Conservation (phyloP, 2,797 vertebrate species). For the Melanotaenia trifasciata region DNA sequence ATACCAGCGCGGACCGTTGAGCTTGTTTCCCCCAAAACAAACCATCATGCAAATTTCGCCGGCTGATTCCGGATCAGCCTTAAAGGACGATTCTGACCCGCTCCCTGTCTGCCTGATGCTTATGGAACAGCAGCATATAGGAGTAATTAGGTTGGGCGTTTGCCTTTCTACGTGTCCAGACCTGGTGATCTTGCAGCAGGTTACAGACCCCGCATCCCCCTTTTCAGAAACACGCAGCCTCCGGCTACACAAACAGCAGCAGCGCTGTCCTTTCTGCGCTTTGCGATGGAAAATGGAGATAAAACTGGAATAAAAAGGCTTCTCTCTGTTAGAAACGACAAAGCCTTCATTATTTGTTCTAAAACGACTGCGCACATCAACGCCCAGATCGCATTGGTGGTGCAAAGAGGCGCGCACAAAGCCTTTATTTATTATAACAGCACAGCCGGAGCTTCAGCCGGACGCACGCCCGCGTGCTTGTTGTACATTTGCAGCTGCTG, state of each 20-base stretch:
- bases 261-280: constrained; percentile 9
- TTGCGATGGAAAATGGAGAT: not conserved
- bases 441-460: constrained; percentile 43
- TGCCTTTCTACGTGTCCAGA: constrained; percentile 49
- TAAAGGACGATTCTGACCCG: not conserved
- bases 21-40: constrained; percentile 57
- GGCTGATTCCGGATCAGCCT: constrained; percentile 15
- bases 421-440: constrained; percentile 9
- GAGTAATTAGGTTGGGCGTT: constrained; percentile 11
- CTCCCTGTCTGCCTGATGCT: not conserved
- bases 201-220: constrained; percentile 42
- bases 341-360: constrained; percentile 34
- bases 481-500: constrained; percentile 58
- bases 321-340: constrained; percentile 19
- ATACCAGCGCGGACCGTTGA: constrained; percentile 20
- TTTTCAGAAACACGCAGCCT: constrained; percentile 17
- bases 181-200: constrained; percentile 45
- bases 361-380: not conserved
- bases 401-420: constrained; percentile 14
- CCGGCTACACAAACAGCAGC: constrained; percentile 4
- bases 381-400: not conserved
- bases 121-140: constrained; percentile 5
- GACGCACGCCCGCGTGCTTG: constrained; percentile 35
- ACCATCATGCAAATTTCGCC: constrained; percentile 47
- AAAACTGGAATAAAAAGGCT: constrained; percentile 1